A percentile compares a stretch with the other conserved stretches of the same genome.
phyloP scores from a whole-genome alignment of 2,113 vertebrate species.

The Etheostoma cragini region DNA sequence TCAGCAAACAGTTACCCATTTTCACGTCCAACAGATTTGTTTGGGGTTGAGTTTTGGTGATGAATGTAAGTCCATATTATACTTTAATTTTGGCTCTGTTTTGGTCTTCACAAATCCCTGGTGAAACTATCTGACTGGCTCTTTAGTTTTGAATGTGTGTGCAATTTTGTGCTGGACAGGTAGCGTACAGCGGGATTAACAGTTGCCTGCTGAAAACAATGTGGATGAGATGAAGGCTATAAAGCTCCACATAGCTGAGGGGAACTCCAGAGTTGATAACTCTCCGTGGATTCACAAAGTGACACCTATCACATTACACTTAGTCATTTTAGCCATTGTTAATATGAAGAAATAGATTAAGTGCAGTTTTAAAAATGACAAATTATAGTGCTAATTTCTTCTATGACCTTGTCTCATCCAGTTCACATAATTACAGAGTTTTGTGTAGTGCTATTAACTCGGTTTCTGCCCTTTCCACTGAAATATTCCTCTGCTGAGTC shows the following conservation, averaged over 20 bases:
- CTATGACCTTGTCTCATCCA: constrained; percentile 14
- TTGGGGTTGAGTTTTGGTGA: neutral
- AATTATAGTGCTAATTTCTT: neutral
- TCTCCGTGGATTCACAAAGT: neutral
- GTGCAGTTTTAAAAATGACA: constrained; percentile 3
- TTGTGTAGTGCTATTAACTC: constrained; percentile 22
- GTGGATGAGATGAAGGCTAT: neutral
- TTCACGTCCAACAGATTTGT: neutral
- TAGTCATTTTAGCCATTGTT: constrained; percentile 15
- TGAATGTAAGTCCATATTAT: neutral
- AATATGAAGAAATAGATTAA: constrained; percentile 1
- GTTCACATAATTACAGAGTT: constrained; percentile 1
- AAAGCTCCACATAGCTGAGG: neutral
- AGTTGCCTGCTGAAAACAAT: constrained; percentile 6
- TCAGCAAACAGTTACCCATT: neutral
- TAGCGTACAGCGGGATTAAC: too few relatives aligned
- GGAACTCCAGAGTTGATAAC: neutral
- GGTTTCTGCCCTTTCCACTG: neutral
- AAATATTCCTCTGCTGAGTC: neutral
- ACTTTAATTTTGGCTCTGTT: neutral
- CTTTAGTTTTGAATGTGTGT: neutral
- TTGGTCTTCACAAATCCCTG: neutral
- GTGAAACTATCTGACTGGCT: neutral
- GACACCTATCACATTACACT: constrained; percentile 13
- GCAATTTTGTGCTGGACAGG: neutral